Percentiles rank a stretch among this genome's conserved stretches.
Conservation (phyloP, 2,797 vertebrate genomes). For the Microctenopoma stevenorrisi region DNA sequence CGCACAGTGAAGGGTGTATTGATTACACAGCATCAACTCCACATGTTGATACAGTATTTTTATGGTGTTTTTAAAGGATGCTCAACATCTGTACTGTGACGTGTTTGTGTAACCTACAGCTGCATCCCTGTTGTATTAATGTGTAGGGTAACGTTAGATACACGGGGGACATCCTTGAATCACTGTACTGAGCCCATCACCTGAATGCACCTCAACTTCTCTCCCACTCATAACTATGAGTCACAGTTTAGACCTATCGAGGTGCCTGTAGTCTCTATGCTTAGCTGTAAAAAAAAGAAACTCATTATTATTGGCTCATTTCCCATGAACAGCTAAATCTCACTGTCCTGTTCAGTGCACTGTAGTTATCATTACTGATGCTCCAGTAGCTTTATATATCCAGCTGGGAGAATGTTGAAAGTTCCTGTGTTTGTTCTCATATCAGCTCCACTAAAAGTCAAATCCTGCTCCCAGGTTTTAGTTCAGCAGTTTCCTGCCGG, state of each 20-base stretch:
- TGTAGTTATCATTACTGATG: not conserved
- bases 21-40: not conserved
- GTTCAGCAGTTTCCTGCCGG: constrained; percentile 12
- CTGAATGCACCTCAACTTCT: constrained; percentile 27
- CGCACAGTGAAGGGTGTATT: not conserved
- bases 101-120: not conserved
- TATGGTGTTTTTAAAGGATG: not conserved
- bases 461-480: constrained; percentile 39
- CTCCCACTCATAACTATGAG: constrained; percentile 48
- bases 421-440: constrained; percentile 30
- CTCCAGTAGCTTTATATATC: not conserved
- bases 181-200: constrained; percentile 19
- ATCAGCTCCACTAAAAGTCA: constrained; percentile 41
- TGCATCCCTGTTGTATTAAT: constrained; percentile 1
- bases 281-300: constrained; percentile 5
- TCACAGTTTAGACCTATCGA: constrained; percentile 42
- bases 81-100: not conserved
- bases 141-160: constrained; percentile 9
- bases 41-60: not conserved
- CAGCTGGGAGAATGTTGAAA: constrained; percentile 8
- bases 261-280: constrained; percentile 11
- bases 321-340: constrained; percentile 3
- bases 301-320: not conserved
- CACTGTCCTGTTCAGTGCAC: not conserved
- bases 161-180: constrained; percentile 17